phyloP scores from a whole-genome alignment of 1,140 invertebrate species.

The Aphidius ervi region DNA sequence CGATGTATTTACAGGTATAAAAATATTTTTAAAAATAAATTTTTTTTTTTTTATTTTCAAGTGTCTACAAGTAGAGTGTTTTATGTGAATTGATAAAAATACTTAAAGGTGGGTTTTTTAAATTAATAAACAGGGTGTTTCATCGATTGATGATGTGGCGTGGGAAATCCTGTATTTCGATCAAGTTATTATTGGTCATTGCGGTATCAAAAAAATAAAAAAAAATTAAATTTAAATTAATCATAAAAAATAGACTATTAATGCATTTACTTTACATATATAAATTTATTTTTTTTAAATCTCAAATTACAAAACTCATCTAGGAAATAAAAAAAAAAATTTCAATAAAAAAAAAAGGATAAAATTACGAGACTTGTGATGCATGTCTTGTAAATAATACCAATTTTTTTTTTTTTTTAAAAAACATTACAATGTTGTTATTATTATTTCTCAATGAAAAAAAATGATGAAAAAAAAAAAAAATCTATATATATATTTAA shows the following conservation, averaged over 20 bases:
- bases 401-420: background rate
- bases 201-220: conserved; percentile 12
- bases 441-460: too few relatives aligned
- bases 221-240: conserved; percentile 3
- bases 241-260: background rate
- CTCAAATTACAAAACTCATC: background rate
- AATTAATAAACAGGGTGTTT: background rate
- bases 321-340: background rate
- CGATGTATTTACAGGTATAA: background rate
- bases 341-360: background rate
- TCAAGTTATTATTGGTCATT: conserved; percentile 13
- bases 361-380: background rate
- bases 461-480: too few relatives aligned
- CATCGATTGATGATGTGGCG: conserved; percentile 2
- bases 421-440: too few relatives aligned
- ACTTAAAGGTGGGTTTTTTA: too few relatives aligned
- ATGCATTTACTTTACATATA: background rate
- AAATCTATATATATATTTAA: too few relatives aligned
- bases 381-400: conserved; percentile 1
- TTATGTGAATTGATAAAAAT: too few relatives aligned
- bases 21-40: background rate
- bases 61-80: too few relatives aligned
- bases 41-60: too few relatives aligned
- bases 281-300: background rate
- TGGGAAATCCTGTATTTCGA: conserved; percentile 15